phyloP scores from a whole-genome alignment of 2,797 vertebrate species.

The Syndactyla subalaris region DNA sequence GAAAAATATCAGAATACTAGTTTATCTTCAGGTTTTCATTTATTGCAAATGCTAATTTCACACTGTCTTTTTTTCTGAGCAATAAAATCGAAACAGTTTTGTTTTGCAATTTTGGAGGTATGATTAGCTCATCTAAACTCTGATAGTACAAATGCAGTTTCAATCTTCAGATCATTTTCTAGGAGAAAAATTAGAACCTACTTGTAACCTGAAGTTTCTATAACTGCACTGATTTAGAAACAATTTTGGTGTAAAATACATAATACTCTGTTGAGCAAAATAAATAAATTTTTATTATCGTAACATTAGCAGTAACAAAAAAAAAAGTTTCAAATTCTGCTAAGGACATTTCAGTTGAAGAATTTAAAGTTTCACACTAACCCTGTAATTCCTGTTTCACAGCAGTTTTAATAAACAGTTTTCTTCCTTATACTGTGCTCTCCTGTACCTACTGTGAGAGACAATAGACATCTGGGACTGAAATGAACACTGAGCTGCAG shows the following conservation, averaged over 20 bases:
- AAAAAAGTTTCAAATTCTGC: conserved; percentile 2
- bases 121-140: not conserved
- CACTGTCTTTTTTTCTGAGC: not conserved
- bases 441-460: conserved; percentile 63
- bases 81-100: not conserved
- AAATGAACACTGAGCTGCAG: conserved; percentile 58
- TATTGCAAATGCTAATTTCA: not conserved
- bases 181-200: not conserved
- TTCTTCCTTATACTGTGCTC: conserved; percentile 54
- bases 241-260: not conserved
- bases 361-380: conserved; percentile 52
- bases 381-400: conserved; percentile 38
- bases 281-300: not conserved
- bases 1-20: not conserved
- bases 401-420: conserved; percentile 72
- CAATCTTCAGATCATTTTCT: not conserved
- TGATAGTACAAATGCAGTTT: not conserved
- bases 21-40: not conserved
- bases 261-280: not conserved
- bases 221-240: not conserved
- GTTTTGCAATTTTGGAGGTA: not conserved
- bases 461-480: conserved; percentile 61
- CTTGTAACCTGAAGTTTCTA: not conserved
- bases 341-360: conserved; percentile 50
- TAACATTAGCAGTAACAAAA: not conserved